Base-by-base conservation (phyloP, 2,888 invertebrate species). In the Cantharis rufa region DNA sequence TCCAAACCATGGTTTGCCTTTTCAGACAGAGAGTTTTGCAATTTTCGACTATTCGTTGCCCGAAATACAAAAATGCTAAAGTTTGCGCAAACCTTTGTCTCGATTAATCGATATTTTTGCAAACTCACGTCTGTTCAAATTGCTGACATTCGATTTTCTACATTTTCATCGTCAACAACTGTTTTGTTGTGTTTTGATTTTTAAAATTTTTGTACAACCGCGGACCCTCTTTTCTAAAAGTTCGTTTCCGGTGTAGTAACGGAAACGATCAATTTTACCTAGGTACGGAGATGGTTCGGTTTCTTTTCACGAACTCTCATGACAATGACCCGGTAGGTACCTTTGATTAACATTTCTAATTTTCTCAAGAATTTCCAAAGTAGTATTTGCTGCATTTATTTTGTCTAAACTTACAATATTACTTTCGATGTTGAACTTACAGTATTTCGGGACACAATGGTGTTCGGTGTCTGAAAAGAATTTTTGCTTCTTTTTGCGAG, bases 241-340 rank as follows among this genome's bases (percentile, higher is more conserved):
- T 48, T 48, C 48, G 73, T 73, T 73, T 73, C 73, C 73, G 73
- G 73, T 69, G 69, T n/a, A n/a, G 62, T 28, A 69, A 27, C 73
- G 73, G 73, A 73, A 73, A 66, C 69, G 73, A 48, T 68, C 73
- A 73, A 73, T 73, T 72, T 73, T 62, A 68, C 73, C 68, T 73
- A n/a, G n/a, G n/a, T n/a, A 69, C 32, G 13, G 32, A 48, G 48
- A 48, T n/a, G 48, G n/a, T 48, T n/a, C 48, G 48, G n/a, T n/a
- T 48, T 48, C 48, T 48, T 48, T 48, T 48, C 48, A 48, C 48
- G n/a, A 48, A n/a, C 48, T n/a, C n/a, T 48, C 48, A n/a, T 48
- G 48, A 48, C 48, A 48, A 48, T 13, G 48, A 48, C 48, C 48
- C n/a, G n/a, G 7, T 48, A 10, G 27, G 32, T 32, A 32, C 32